phyloP scores from a whole-genome alignment of 2,797 vertebrate genomes.

The Enteromius fasciolatus region DNA sequence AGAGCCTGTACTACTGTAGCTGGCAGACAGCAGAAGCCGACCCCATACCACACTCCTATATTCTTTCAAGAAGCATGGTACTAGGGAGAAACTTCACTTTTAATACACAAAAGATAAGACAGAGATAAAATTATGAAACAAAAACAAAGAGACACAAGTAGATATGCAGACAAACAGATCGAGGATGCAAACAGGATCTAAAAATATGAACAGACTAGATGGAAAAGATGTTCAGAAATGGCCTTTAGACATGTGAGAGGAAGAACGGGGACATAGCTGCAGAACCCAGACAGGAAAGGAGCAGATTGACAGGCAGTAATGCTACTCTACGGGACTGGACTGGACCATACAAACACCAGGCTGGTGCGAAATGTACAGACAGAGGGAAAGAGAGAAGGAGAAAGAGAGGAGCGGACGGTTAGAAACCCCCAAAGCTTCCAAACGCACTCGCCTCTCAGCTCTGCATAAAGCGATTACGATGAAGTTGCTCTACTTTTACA shows the following conservation, averaged over 20 bases:
- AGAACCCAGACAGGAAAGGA: slow-evolving; percentile 63
- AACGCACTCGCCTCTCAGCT: slow-evolving; percentile 62
- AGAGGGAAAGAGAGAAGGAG: slow-evolving; percentile 57
- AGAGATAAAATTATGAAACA: slow-evolving; percentile 51
- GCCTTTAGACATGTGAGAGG: slow-evolving; percentile 46
- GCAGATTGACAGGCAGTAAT: slow-evolving; percentile 70
- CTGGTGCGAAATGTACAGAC: slow-evolving; percentile 68
- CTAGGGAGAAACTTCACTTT: slow-evolving; percentile 47
- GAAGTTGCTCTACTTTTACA: neutral
- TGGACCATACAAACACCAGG: slow-evolving; percentile 74
- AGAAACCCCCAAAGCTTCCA: slow-evolving; percentile 69
- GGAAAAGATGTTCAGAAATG: slow-evolving; percentile 57
- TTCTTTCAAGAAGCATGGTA: slow-evolving; percentile 52
- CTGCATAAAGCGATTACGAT: slow-evolving; percentile 6
- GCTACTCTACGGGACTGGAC: slow-evolving; percentile 77
- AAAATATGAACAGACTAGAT: slow-evolving; percentile 43
- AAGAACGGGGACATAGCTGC: slow-evolving; percentile 67
- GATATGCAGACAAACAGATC: slow-evolving; percentile 43
- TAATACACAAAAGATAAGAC: slow-evolving; percentile 47
- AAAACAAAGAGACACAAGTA: slow-evolving; percentile 41
- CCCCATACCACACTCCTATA: slow-evolving; percentile 52
- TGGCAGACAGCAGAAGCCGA: slow-evolving; percentile 60
- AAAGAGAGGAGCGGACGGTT: slow-evolving; percentile 57
- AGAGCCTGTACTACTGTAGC: slow-evolving; percentile 57
- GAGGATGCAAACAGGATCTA: slow-evolving; percentile 32